Conservation (phyloP, 2,797 vertebrate species). For the Hipposideros larvatus region DNA sequence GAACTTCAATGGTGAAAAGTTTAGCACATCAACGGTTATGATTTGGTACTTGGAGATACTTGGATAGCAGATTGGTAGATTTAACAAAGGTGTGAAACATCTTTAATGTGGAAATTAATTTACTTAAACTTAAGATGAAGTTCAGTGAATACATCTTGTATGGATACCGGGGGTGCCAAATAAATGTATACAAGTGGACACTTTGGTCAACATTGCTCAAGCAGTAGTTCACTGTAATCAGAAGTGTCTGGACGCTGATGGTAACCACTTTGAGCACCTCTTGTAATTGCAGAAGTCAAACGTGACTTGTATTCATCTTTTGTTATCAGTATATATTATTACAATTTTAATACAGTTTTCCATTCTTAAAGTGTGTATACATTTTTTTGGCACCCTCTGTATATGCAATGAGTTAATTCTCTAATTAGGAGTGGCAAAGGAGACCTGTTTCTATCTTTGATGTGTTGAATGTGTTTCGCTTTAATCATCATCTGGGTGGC, state of each 20-base stretch:
- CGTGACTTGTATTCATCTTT: too few species aligned
- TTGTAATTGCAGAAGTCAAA: too few species aligned
- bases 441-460: not conserved
- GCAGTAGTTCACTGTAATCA: too few species aligned
- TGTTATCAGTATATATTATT: too few species aligned
- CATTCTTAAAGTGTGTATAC: too few species aligned
- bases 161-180: not conserved
- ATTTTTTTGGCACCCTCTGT: too few species aligned
- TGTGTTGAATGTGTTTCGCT: not conserved
- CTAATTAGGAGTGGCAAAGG: not conserved
- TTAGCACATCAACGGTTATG: not conserved
- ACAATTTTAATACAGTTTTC: too few species aligned
- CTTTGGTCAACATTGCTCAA: too few species aligned
- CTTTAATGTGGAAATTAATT: slow-evolving; percentile 5
- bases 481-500: not conserved
- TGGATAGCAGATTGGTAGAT: not conserved
- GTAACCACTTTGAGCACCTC: too few species aligned
- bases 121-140: not conserved
- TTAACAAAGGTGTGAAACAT: not conserved
- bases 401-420: not conserved
- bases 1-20: not conserved
- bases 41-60: not conserved
- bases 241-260: too few species aligned
- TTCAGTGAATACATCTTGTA: not conserved
- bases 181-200: too few species aligned